Evolutionary conservation across 2,888 invertebrate species (phyloP).

Genomic region (Orthonychiurus folsomi): DNA sequence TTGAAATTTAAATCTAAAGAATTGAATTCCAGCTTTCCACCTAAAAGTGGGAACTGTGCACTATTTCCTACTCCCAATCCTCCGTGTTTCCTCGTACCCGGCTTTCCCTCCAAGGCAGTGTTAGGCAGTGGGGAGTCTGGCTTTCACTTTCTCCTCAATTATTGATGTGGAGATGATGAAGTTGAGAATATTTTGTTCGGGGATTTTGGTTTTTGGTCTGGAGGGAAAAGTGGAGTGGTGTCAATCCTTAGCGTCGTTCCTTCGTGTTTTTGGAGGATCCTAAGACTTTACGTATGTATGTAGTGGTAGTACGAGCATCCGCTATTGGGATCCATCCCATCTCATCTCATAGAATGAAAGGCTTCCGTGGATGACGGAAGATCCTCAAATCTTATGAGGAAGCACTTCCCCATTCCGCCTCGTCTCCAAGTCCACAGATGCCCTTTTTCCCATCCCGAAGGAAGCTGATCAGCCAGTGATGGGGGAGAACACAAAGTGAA

Average conservation of each 20-base stretch:
- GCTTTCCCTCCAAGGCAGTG: too few relatives aligned
- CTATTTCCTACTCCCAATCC: not conserved
- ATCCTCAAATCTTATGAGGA: too few relatives aligned
- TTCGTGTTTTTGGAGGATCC: too few relatives aligned
- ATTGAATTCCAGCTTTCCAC: not conserved
- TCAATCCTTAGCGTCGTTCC: too few relatives aligned
- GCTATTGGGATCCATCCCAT: too few relatives aligned
- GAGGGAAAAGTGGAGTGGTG: too few relatives aligned
- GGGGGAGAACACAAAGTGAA: not conserved
- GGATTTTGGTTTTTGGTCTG: not conserved
- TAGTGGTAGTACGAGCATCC: too few relatives aligned
- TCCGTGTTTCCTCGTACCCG: not conserved
- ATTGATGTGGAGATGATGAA: conserved; percentile 1
- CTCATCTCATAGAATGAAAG: not conserved
- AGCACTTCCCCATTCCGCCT: too few relatives aligned
- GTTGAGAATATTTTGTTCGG: not conserved
- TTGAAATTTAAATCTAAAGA: not conserved
- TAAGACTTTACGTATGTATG: too few relatives aligned
- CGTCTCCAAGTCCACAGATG: not conserved
- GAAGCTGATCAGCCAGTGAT: too few relatives aligned
- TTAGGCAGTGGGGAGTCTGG: not conserved
- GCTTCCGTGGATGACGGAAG: not conserved
- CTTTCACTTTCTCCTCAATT: not conserved
- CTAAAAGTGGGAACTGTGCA: not conserved
- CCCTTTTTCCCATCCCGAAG: not conserved